phyloP scores from a whole-genome alignment of 1,140 invertebrate genomes.

The Lasioglossum albipes region DNA sequence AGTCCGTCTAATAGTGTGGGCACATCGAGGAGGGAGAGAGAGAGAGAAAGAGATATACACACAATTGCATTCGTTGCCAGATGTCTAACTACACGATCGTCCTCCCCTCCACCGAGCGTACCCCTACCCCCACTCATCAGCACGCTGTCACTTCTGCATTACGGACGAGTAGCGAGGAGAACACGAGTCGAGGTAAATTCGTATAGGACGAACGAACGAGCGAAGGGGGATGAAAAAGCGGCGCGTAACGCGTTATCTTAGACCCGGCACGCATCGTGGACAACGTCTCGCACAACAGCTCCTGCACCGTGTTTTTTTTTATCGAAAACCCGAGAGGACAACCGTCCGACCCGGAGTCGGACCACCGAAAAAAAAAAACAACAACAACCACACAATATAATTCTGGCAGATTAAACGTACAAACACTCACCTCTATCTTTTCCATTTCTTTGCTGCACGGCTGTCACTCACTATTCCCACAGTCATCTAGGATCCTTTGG shows the following conservation, averaged over 20 bases:
- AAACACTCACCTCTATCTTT: conserved; percentile 76
- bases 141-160: conserved; percentile 71
- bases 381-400: not conserved
- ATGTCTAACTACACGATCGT: conserved; percentile 72
- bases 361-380: no score
- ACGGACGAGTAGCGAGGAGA: conserved; percentile 47
- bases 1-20: conserved; percentile 75
- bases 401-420: not conserved
- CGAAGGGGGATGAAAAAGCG: conserved; percentile 6
- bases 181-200: conserved; percentile 51
- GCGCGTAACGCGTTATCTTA: conserved; percentile 6
- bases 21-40: conserved; percentile 70
- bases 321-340: not conserved
- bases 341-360: no score
- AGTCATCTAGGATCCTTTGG: conserved; percentile 74
- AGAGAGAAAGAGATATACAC: conserved; percentile 63
- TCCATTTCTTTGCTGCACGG: conserved; percentile 76
- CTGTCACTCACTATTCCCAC: conserved; percentile 75
- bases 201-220: conserved; percentile 24
- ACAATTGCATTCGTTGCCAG: conserved; percentile 70
- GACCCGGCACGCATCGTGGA: not conserved
- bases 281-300: not conserved
- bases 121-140: conserved; percentile 52
- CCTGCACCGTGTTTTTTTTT: not conserved
- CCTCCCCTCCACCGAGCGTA: conserved; percentile 22